Evolutionary conservation across 2,113 vertebrate species (phyloP).

Genomic region (Colistium nudipinnis): DNA sequence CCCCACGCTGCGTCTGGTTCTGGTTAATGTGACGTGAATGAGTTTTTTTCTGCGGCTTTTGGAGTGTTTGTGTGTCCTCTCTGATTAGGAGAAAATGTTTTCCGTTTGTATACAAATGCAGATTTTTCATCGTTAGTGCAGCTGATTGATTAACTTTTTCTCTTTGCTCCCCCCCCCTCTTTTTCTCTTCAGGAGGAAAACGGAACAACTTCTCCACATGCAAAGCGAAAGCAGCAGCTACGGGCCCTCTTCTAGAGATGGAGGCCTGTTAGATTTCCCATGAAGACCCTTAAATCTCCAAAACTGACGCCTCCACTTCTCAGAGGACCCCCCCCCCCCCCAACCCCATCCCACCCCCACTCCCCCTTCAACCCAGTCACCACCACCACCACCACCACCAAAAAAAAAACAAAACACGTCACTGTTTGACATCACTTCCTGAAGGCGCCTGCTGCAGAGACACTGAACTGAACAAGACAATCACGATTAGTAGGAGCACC

Average conservation of each 20-base stretch:
- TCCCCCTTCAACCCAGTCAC: slow-evolving; percentile 33
- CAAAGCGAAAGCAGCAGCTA: slow-evolving; percentile 95
- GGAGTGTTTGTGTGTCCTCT: background rate
- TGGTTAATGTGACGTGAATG: slow-evolving; percentile 17
- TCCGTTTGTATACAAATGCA: background rate
- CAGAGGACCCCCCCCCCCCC: slow-evolving; percentile 59
- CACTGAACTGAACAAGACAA: slow-evolving; percentile 80
- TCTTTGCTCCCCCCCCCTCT: background rate
- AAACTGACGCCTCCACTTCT: slow-evolving; percentile 72
- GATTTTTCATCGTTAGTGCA: background rate
- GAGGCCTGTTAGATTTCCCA: slow-evolving; percentile 94
- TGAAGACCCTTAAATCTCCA: slow-evolving; percentile 76
- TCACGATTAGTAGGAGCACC: slow-evolving; percentile 69
- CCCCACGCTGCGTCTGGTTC: slow-evolving; percentile 20
- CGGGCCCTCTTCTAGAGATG: slow-evolving; percentile 97
- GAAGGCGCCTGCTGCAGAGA: slow-evolving; percentile 76
- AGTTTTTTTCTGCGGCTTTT: slow-evolving; percentile 22
- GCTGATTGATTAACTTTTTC: slow-evolving; percentile 1
- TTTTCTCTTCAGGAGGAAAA: slow-evolving; percentile 88
- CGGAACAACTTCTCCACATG: slow-evolving; percentile 92
- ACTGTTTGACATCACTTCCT: slow-evolving; percentile 58
- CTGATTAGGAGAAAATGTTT: background rate
- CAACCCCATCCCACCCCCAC: background rate
- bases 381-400: slow-evolving; percentile 33
- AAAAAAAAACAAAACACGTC: slow-evolving; percentile 35